Percentiles rank a stretch among this genome's conserved stretches.
phyloP scores from a whole-genome alignment of 2,797 vertebrate species.

The Botia kubotai region DNA sequence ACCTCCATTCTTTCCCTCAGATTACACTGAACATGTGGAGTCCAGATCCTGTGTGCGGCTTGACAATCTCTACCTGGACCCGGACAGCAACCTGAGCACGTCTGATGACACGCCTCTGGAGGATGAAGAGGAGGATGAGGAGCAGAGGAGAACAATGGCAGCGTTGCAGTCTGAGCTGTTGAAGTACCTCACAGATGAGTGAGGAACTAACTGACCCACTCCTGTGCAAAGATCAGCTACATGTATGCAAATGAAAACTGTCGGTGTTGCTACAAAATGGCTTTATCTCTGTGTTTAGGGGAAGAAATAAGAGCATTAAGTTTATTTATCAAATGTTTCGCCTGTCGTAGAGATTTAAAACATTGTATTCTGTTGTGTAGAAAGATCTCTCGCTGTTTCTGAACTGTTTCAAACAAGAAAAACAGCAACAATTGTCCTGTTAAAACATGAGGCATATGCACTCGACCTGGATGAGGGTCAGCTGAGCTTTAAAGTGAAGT shows the following conservation, averaged over 20 bases:
- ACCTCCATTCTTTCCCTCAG: neutral
- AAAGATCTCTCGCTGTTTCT: slow-evolving; percentile 7
- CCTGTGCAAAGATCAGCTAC: slow-evolving; percentile 6
- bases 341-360: slow-evolving; percentile 9
- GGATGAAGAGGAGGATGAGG: slow-evolving; percentile 71
- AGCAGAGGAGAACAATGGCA: slow-evolving; percentile 73
- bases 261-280: slow-evolving; percentile 27
- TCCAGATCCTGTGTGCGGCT: slow-evolving; percentile 39
- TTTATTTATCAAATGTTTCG: slow-evolving; percentile 3
- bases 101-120: slow-evolving; percentile 66
- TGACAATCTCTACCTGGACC: slow-evolving; percentile 57
- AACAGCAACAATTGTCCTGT: slow-evolving; percentile 6
- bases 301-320: neutral
- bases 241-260: slow-evolving; percentile 7
- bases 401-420: neutral
- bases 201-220: slow-evolving; percentile 49
- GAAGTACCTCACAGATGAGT: slow-evolving; percentile 77
- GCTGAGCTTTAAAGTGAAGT: neutral
- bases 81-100: slow-evolving; percentile 65
- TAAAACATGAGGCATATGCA: slow-evolving; percentile 5
- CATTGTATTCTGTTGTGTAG: slow-evolving; percentile 1
- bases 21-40: slow-evolving; percentile 43
- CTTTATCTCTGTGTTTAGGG: slow-evolving; percentile 14
- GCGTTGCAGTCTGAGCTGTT: slow-evolving; percentile 79
- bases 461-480: neutral